phyloP scores from a whole-genome alignment of 1,140 invertebrate species.

The Ceratosolen fusciceps region DNA sequence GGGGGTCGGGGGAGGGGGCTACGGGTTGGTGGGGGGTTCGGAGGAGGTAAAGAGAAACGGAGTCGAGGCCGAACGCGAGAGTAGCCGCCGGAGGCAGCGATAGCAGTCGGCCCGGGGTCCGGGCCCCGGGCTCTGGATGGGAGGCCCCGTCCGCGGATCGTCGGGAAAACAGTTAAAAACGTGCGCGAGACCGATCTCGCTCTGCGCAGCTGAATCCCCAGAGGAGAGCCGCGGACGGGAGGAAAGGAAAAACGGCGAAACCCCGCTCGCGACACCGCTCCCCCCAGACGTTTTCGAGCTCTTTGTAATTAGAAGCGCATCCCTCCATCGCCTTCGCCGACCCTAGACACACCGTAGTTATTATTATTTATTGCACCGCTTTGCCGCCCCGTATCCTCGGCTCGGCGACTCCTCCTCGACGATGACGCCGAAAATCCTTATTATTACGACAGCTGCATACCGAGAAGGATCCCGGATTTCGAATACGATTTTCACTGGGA shows the following conservation, averaged over 20 bases:
- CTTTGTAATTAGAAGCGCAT: conserved; percentile 19
- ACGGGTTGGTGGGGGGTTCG: no score
- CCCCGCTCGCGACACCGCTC: conserved; percentile 1
- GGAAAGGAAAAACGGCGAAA: neutral
- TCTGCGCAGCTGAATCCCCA: neutral
- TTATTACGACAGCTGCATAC: no score
- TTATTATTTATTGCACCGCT: neutral
- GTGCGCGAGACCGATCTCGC: neutral
- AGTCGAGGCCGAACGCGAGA: neutral
- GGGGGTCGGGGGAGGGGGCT: no score
- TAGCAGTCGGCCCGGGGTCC: neutral
- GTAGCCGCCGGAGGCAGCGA: neutral
- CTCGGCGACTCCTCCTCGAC: no score
- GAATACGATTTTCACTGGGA: neutral
- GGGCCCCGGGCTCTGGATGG: neutral
- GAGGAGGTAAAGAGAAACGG: neutral
- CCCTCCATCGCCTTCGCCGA: neutral
- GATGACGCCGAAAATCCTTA: no score
- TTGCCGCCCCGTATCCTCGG: neutral
- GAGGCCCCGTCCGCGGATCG: neutral
- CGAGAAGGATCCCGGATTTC: neutral
- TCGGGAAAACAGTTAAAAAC: conserved; percentile 22
- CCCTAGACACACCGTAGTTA: neutral
- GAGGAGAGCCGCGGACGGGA: neutral
- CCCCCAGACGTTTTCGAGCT: conserved; percentile 6